phyloP scores from a whole-genome alignment of 2,797 vertebrate genomes.

The Phalloptychus januarius region DNA sequence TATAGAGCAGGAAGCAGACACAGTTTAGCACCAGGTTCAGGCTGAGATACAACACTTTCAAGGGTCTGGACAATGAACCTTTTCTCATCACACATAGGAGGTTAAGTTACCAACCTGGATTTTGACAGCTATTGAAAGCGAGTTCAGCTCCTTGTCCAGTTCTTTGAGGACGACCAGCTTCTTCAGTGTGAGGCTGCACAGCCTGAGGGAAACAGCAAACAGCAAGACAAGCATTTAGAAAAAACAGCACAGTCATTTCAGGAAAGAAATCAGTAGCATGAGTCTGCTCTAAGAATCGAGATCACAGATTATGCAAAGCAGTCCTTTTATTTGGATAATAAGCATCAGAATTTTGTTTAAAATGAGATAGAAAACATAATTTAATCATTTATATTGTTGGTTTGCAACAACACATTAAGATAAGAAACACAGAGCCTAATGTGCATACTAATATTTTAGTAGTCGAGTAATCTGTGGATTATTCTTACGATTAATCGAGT shows the following conservation, averaged over 20 bases:
- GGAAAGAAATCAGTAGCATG: neutral
- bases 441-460: too few species aligned
- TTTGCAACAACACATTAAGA: neutral
- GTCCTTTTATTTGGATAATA: neutral
- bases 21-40: constrained; percentile 27
- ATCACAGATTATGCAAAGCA: neutral
- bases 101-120: constrained; percentile 79
- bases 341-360: neutral
- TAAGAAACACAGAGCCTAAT: neutral
- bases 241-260: constrained; percentile 21
- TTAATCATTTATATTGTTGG: neutral
- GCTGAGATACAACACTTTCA: constrained; percentile 17
- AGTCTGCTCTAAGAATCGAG: neutral
- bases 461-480: too few species aligned
- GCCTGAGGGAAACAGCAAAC: constrained; percentile 58
- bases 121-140: constrained; percentile 86
- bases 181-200: constrained; percentile 85
- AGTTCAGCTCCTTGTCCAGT: constrained; percentile 85
- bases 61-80: constrained; percentile 20
- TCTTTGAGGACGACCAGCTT: constrained; percentile 85
- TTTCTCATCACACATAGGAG: constrained; percentile 18
- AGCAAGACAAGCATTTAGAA: constrained; percentile 15
- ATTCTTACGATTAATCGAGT: too few species aligned
- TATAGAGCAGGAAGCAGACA: constrained; percentile 24
- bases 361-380: neutral